Evolutionary conservation across 2,113 vertebrate species (phyloP), one percentile per base, ranked within the genome.

Genomic region (Peucedramus taeniatus): DNA sequence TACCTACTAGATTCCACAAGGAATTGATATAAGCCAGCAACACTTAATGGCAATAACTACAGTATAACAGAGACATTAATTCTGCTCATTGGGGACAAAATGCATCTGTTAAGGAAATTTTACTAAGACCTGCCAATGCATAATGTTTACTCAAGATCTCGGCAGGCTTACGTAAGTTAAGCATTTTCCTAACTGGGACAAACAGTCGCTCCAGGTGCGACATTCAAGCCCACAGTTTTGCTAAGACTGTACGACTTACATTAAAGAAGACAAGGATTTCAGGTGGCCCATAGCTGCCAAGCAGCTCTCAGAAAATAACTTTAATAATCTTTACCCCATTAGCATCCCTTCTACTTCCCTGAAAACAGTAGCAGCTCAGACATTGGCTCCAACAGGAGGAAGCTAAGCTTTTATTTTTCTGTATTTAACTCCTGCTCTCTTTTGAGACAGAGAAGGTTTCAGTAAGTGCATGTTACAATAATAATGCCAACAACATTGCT

Each of bases 31-130:
- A 90, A 97, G 83, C 68, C 81, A 92, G 56, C 70, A 90, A 71
- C 63, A 87, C 78, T 83, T 83, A 92, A 66, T 70, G n/a, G 66
- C 64, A 93, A 45, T 91, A 93, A 93, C 75, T 76, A 64, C 78
- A 81, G 57, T 71, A 96, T 90, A 94, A 96, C 44, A 74, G 50
- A 91, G 68, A 92, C 47, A 47, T 86, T 88, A 93, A 91, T 93
- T 90, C 88, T 92, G 54, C 87, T 95, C 89, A 93, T 9, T 63
- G 39, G 51, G 76, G 50, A 90, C 45, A 92, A 96, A 94, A 94
- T 51, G 28, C 47, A 93, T 95, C 79, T 85, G 57, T 87, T 92
- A 75, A 91, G 49, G 63, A 88, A 95, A 94, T 84, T 91, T 88
- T 86, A 59, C 83, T 89, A 87, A 64, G 78, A 96, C 51, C 75